phyloP scores from a whole-genome alignment of 2,113 vertebrate genomes.

The Hippoglossus stenolepis region DNA sequence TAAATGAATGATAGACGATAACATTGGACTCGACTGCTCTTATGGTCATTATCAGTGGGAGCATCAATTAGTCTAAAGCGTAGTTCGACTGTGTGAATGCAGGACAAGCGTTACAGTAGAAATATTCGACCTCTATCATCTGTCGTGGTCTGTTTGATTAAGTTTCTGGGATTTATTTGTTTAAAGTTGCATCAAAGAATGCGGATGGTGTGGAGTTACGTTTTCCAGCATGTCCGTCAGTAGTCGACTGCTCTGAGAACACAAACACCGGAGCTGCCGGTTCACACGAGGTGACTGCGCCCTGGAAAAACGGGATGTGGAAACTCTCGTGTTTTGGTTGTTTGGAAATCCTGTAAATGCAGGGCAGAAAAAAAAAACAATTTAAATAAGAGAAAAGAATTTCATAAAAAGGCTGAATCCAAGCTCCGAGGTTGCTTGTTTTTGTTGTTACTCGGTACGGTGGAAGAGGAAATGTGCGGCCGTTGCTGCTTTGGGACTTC shows the following conservation, averaged over 20 bases:
- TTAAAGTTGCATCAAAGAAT: constrained; percentile 20
- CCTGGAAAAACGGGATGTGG: neutral
- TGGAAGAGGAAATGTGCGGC: neutral
- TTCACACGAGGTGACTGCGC: constrained; percentile 22
- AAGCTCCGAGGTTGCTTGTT: neutral
- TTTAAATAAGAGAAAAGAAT: neutral
- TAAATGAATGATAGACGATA: neutral
- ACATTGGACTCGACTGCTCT: too few species aligned
- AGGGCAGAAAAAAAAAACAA: neutral
- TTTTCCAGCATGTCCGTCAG: neutral
- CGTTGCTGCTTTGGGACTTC: neutral
- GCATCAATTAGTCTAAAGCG: neutral
- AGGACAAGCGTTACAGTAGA: neutral
- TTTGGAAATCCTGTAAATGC: neutral
- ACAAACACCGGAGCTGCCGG: constrained; percentile 5
- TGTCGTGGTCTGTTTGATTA: constrained; percentile 20
- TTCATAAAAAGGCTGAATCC: neutral
- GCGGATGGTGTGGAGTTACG: neutral
- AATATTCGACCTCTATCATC: constrained; percentile 28
- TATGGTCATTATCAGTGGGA: neutral
- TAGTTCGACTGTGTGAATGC: neutral
- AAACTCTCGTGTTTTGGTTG: neutral
- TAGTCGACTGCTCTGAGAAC: neutral
- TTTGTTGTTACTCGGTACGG: constrained; percentile 1
- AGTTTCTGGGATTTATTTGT: constrained; percentile 6